These are phyloP conservation scores for Oxyruncus cristatus DNA, from an alignment of 2,113 vertebrate species.

Conservation along the genomic window DNA sequence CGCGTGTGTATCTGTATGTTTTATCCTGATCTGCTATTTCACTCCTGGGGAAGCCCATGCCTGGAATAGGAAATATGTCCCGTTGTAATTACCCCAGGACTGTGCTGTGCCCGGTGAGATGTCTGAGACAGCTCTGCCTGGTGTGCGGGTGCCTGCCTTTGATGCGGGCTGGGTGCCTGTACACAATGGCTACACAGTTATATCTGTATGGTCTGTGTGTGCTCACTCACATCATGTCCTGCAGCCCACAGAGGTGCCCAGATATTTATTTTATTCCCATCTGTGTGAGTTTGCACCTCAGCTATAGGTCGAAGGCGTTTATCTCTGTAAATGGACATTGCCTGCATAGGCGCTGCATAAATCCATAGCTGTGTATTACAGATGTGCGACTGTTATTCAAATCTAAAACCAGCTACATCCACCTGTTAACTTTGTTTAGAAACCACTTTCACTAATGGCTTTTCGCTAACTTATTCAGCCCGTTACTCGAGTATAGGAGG, in stretches of 20 bases:
- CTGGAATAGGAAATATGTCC: background rate
- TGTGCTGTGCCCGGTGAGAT: background rate
- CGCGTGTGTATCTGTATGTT: background rate
- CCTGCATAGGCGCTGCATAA: background rate
- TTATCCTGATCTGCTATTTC: slow-evolving; percentile 5
- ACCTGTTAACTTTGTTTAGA: slow-evolving; percentile 71
- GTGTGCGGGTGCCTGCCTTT: background rate
- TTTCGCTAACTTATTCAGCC: slow-evolving; percentile 58
- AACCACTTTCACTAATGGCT: slow-evolving; percentile 67
- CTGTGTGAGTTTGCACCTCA: background rate
- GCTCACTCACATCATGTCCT: background rate
- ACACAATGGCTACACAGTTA: background rate
- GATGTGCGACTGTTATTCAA: slow-evolving; percentile 8
- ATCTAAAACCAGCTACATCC: slow-evolving; percentile 45
- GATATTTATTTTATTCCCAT: background rate
- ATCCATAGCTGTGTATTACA: background rate
- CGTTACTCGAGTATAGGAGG: slow-evolving; percentile 43
- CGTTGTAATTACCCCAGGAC: background rate
- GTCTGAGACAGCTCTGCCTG: background rate
- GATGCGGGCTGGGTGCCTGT: slow-evolving; percentile 16
- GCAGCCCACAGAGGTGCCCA: background rate
- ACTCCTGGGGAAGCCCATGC: slow-evolving; percentile 5
- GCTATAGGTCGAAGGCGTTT: background rate
- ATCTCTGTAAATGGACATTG: background rate
- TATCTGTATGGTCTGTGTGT: background rate